Base-by-base conservation (phyloP, 2,113 vertebrate genomes). In the Calypte anna region DNA sequence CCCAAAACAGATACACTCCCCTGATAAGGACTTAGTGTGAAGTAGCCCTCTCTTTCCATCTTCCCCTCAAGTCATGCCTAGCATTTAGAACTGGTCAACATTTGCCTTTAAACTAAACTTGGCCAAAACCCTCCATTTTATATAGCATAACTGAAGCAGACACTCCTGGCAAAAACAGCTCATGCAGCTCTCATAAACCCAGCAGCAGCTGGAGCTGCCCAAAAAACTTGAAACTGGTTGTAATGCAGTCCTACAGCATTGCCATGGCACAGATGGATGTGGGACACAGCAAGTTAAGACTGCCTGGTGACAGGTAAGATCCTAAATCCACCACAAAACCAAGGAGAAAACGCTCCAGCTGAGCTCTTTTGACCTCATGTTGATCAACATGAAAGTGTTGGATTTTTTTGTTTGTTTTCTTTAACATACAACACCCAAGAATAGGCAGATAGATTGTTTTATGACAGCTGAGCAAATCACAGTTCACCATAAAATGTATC, bases 401-500 rank as follows among this genome's bases (percentile, higher is more conserved):
- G 48, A 43, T 33, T 19, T 17, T 19, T 12, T 28, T 17, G 14
- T 19, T 64, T 50, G 14, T 14, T 64, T 50, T 51, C 8, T 43
- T 33, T n/a, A 13, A 15, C 13, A 61, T 22, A 27, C 13, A 57
- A 51, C 28, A 76, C n/a, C 17, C 28, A 31, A 78, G 24, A 64
- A 69, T 4, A 85, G 13, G 51, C 36, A 85, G 51, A 46, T 5
- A 38, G 40, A 24, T 5, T 23, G 24, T 43, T 76, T 66, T 31
- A 66, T 48, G 51, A 48, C 40, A 33, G 22, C 36, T 82, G 25
- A 61, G 50, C 80, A 70, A 53, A 13, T 46, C n/a, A 58, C 6
- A 3, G 36, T 44, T 90, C 27, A 66, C 13, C 1, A 0, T 43
- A 36, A 63, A 16, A 24, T 4, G 0, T 0, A 0, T 22, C 6